phyloP scores from a whole-genome alignment of 53 echinoderm and acorn worm species.

The Temnopleurus reevesii region DNA sequence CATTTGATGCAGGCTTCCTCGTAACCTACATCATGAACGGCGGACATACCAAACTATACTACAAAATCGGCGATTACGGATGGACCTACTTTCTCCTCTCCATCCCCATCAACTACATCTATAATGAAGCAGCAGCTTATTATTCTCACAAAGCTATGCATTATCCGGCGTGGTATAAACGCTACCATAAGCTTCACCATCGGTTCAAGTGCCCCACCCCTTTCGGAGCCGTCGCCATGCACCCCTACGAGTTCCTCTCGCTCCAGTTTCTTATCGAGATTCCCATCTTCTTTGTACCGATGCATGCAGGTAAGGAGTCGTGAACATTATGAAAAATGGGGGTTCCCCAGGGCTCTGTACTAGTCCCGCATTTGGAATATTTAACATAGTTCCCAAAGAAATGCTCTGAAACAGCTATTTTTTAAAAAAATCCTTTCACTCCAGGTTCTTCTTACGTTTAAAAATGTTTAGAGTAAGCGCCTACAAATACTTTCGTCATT shows the following conservation, averaged over 20 bases:
- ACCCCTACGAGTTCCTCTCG: slow-evolving; percentile 53
- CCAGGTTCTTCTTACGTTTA: too few species aligned
- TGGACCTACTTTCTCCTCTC: slow-evolving; percentile 46
- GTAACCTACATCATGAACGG: slow-evolving; percentile 59
- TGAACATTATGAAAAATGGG: too few species aligned
- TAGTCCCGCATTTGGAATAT: too few species aligned
- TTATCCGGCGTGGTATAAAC: slow-evolving; percentile 38
- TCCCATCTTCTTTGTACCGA: slow-evolving; percentile 53
- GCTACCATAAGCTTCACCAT: slow-evolving; percentile 58
- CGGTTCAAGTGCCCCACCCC: slow-evolving; percentile 60
- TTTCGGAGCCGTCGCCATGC: slow-evolving; percentile 56
- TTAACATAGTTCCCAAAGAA: too few species aligned
- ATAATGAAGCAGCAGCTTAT: slow-evolving; percentile 53
- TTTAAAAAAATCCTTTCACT: too few species aligned
- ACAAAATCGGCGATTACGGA: slow-evolving; percentile 51
- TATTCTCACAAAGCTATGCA: slow-evolving; percentile 59
- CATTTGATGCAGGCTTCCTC: slow-evolving; percentile 20
- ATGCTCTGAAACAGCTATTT: too few species aligned
- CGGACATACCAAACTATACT: slow-evolving; percentile 37
- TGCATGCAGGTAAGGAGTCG: slow-evolving; percentile 59
- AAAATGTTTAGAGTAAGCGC: too few species aligned
- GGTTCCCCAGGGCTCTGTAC: too few species aligned
- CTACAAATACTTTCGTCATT: too few species aligned
- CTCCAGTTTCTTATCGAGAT: slow-evolving; percentile 51
- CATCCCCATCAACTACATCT: slow-evolving; percentile 40